A percentile compares a stretch with the other conserved stretches of the same genome.
Conservation (phyloP, 2,113 vertebrate genomes). For the Alosa alosa region DNA sequence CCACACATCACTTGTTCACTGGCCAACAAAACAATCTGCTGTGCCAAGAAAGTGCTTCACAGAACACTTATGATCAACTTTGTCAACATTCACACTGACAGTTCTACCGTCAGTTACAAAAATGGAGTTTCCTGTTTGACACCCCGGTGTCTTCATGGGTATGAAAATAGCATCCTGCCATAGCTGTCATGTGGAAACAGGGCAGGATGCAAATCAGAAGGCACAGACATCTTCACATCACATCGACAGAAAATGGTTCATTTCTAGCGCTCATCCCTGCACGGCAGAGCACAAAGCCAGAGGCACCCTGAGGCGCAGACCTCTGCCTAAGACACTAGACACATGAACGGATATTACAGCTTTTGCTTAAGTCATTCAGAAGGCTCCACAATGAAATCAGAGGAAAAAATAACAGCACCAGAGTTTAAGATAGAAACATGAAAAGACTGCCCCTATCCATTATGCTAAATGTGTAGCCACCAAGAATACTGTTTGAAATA, state of each 20-base stretch:
- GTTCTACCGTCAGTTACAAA: not conserved
- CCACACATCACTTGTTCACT: slow-evolving; percentile 42
- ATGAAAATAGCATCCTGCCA: not conserved
- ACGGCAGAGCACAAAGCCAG: slow-evolving; percentile 33
- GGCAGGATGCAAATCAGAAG: not conserved
- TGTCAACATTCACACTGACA: slow-evolving; percentile 33
- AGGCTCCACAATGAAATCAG: slow-evolving; percentile 33
- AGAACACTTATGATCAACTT: slow-evolving; percentile 41
- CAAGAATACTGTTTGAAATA: not conserved
- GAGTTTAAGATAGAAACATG: not conserved
- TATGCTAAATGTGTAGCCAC: not conserved
- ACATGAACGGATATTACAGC: slow-evolving; percentile 69
- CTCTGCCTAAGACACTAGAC: slow-evolving; percentile 54
- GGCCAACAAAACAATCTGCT: slow-evolving; percentile 43
- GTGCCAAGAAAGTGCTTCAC: slow-evolving; percentile 49
- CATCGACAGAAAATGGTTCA: not conserved
- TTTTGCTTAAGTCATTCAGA: slow-evolving; percentile 43
- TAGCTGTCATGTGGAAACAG: not conserved
- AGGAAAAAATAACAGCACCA: slow-evolving; percentile 18
- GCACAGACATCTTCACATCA: not conserved
- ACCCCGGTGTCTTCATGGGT: not conserved
- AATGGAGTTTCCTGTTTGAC: not conserved
- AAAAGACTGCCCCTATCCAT: not conserved
- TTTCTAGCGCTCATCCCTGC: slow-evolving; percentile 3
- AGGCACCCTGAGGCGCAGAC: slow-evolving; percentile 50